Conservation (phyloP, 2,888 invertebrate genomes). For the Augochlorella aurata region DNA sequence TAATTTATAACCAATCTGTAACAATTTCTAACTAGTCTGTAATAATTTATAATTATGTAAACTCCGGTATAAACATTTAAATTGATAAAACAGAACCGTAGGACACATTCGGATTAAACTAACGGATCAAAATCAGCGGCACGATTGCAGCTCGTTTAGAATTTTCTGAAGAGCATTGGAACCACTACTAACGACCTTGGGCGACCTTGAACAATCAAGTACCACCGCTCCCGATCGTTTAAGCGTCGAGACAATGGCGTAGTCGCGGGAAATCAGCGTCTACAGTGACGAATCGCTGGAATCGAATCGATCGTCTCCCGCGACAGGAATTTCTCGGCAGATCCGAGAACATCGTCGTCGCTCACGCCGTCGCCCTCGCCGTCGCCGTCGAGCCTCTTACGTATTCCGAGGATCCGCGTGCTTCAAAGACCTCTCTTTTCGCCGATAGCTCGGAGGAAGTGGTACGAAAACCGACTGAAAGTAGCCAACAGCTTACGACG, state of each 20-base stretch:
- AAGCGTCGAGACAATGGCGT: not conserved
- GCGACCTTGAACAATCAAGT: no score
- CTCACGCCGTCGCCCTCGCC: not conserved
- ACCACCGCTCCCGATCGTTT: no score
- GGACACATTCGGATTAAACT: no score
- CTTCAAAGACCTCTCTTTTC: slow-evolving; percentile 26
- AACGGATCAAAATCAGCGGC: no score
- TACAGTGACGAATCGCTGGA: not conserved
- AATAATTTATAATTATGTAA: no score
- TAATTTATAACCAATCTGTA: no score
- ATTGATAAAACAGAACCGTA: no score
- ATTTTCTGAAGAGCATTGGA: no score
- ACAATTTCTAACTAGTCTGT: no score
- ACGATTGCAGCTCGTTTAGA: no score
- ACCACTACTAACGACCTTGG: no score
- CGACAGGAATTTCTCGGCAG: slow-evolving; percentile 8
- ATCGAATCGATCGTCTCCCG: not conserved
- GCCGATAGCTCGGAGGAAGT: slow-evolving; percentile 9
- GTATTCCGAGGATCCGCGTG: slow-evolving; percentile 17
- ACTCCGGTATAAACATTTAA: no score
- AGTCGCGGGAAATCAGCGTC: not conserved
- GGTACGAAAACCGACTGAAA: slow-evolving; percentile 31
- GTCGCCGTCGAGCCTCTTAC: slow-evolving; percentile 8
- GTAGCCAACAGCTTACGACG: slow-evolving; percentile 39
- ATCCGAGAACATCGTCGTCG: not conserved